phyloP scores from a whole-genome alignment of 2,113 vertebrate genomes.

The Cynopterus brachyotis region DNA sequence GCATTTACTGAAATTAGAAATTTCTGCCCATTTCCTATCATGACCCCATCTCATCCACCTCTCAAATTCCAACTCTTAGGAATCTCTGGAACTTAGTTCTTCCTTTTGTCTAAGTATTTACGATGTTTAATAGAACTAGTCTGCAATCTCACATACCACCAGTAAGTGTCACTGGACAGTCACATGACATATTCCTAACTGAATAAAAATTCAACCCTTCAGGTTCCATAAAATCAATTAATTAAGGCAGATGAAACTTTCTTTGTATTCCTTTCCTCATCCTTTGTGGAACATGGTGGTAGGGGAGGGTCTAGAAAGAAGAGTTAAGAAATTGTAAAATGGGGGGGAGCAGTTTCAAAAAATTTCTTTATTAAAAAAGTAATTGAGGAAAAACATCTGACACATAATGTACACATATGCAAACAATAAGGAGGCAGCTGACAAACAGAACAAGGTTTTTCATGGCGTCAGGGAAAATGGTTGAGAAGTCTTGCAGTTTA shows the following conservation, averaged over 20 bases:
- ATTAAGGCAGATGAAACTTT: conserved; percentile 36
- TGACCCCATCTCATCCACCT: not conserved
- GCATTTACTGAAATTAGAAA: conserved; percentile 19
- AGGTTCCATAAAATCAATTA: conserved; percentile 47
- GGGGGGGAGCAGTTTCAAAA: not conserved
- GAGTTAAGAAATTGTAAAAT: conserved; percentile 34
- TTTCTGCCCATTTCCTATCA: conserved; percentile 26
- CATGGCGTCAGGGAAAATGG: not conserved
- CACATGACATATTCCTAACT: conserved; percentile 59
- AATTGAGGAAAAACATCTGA: conserved; percentile 26
- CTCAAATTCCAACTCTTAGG: conserved; percentile 46
- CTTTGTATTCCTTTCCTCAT: conserved; percentile 55
- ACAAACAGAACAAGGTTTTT: not conserved
- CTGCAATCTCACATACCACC: conserved; percentile 60
- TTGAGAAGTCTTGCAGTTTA: not conserved
- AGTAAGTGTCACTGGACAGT: conserved; percentile 72
- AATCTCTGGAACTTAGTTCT: conserved; percentile 28
- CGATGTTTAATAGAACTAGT: conserved; percentile 58
- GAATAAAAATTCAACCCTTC: conserved; percentile 30
- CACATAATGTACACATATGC: not conserved
- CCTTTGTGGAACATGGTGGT: conserved; percentile 42
- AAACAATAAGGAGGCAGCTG: not conserved
- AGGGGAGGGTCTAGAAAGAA: conserved; percentile 17
- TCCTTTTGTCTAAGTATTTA: conserved; percentile 45
- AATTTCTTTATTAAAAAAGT: conserved; percentile 51